These are phyloP conservation scores for Lasioglossum villosulum DNA, from an alignment of 2,888 invertebrate species.

Conservation along the genomic window DNA sequence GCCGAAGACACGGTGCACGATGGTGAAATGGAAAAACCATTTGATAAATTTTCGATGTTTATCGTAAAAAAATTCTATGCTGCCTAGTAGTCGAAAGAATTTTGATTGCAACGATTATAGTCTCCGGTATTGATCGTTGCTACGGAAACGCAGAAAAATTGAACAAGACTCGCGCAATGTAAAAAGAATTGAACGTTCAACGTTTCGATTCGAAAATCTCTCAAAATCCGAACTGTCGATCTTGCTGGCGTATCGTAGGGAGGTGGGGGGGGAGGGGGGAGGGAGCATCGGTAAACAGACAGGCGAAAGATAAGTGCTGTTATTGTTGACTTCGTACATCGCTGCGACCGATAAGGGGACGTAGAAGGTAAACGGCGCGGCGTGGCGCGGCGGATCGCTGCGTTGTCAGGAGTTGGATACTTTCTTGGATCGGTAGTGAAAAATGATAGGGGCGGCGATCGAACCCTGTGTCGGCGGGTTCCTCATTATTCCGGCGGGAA, in stretches of 20 bases:
- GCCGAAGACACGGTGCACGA: background rate
- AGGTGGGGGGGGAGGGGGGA: too few species aligned
- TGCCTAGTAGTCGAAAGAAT: too few species aligned
- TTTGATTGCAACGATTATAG: too few species aligned
- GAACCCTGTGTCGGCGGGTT: conserved; percentile 36
- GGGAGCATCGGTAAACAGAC: background rate
- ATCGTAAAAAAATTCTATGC: background rate
- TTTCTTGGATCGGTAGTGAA: conserved; percentile 49
- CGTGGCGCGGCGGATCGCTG: background rate
- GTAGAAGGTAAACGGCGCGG: conserved; percentile 25
- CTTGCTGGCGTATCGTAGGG: background rate
- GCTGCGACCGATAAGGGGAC: conserved; percentile 5
- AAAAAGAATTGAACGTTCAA: background rate
- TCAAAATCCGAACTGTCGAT: background rate
- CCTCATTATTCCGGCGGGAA: conserved; percentile 65
- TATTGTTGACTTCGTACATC: conserved; percentile 30
- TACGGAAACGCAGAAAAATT: background rate
- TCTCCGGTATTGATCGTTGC: background rate
- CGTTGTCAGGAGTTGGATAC: conserved; percentile 13
- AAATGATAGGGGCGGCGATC: conserved; percentile 53
- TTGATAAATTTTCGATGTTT: background rate
- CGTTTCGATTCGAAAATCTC: background rate
- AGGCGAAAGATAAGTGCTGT: conserved; percentile 5
- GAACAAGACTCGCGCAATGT: too few species aligned
- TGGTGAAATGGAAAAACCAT: too few species aligned